Evolutionary conservation across 2,113 vertebrate species (phyloP).

Genomic region (Chloropsis cyanopogon): DNA sequence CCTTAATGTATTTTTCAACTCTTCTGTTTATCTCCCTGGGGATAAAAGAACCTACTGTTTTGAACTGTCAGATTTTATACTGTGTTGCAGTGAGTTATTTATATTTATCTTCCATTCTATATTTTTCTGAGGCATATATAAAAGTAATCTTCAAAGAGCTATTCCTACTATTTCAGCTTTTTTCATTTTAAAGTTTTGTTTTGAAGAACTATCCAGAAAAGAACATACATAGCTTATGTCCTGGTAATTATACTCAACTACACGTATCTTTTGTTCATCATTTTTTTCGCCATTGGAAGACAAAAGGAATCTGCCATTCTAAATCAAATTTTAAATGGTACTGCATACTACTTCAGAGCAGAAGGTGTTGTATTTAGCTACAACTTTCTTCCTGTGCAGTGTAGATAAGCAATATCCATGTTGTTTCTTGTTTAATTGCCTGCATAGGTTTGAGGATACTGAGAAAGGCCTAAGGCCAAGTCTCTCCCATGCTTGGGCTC

Average conservation of each 20-base stretch:
- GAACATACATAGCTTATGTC: not conserved
- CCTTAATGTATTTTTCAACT: conserved; percentile 67
- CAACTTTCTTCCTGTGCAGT: not conserved
- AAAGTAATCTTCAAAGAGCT: conserved; percentile 70
- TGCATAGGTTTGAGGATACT: not conserved
- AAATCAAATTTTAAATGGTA: not conserved
- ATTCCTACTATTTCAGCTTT: conserved; percentile 56
- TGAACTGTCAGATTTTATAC: conserved; percentile 73
- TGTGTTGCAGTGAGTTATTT: conserved; percentile 57
- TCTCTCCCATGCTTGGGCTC: not conserved
- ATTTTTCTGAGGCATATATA: conserved; percentile 61
- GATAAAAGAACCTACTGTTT: conserved; percentile 66
- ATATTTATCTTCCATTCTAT: conserved; percentile 69
- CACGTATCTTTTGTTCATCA: not conserved
- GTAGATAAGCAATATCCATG: not conserved
- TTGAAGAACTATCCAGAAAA: conserved; percentile 51
- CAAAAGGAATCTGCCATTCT: not conserved
- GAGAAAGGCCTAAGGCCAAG: not conserved
- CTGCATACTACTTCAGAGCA: not conserved
- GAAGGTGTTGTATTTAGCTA: not conserved
- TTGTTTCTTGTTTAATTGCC: not conserved
- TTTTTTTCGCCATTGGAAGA: not conserved
- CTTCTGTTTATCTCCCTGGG: conserved; percentile 68
- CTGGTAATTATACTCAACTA: not conserved
- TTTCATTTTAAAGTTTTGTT: conserved; percentile 58